Evolutionary conservation across 2,888 invertebrate genomes (phyloP).

Genomic region (Megaustenia siamemsis): DNA sequence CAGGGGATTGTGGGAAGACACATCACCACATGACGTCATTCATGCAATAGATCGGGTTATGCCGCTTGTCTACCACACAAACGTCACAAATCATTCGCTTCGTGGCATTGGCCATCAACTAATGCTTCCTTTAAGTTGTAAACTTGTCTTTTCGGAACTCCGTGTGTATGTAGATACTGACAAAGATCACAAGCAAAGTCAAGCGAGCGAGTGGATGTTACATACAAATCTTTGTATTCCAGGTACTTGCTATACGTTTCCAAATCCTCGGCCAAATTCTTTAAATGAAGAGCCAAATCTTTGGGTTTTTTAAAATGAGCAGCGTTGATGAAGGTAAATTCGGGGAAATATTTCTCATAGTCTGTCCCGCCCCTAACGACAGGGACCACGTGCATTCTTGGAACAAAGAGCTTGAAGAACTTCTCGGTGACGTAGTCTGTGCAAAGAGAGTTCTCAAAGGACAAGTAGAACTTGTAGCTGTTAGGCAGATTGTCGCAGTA

Average conservation of each 20-base stretch:
- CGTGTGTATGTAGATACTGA: too few species aligned
- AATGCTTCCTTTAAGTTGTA: too few species aligned
- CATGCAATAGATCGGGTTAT: too few species aligned
- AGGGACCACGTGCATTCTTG: slow-evolving; percentile 15
- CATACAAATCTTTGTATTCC: background rate
- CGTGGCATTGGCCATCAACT: too few species aligned
- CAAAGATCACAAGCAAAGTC: too few species aligned
- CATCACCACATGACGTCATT: too few species aligned
- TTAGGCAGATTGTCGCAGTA: background rate
- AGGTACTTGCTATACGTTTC: slow-evolving; percentile 11
- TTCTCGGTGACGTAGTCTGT: slow-evolving; percentile 50
- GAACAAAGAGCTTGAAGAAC: slow-evolving; percentile 26
- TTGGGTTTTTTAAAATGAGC: slow-evolving; percentile 37
- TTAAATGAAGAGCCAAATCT: slow-evolving; percentile 48
- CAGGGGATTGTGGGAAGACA: too few species aligned
- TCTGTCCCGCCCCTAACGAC: slow-evolving; percentile 36
- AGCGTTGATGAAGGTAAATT: slow-evolving; percentile 46
- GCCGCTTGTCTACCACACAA: too few species aligned
- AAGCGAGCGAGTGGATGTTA: too few species aligned
- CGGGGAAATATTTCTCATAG: slow-evolving; percentile 34
- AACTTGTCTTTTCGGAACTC: too few species aligned
- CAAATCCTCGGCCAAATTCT: slow-evolving; percentile 24
- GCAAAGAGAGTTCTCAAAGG: slow-evolving; percentile 49
- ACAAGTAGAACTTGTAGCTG: slow-evolving; percentile 49
- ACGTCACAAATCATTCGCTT: too few species aligned